Base-by-base conservation (phyloP, 2,113 vertebrate genomes). In the Cercopithecus mona region DNA sequence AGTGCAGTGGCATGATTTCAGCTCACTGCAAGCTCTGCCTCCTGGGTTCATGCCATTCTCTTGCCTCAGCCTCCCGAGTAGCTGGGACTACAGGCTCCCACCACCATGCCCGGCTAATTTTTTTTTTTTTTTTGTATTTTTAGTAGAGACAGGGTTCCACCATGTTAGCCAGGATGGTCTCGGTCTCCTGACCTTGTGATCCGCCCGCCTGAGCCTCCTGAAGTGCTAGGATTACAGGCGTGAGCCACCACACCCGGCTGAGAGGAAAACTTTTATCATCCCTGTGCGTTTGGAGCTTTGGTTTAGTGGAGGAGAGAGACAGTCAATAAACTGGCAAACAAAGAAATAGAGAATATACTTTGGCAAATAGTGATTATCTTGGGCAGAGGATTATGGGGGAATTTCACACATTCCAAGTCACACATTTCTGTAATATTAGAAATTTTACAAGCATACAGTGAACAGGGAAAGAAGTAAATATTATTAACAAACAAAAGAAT, bases 401-500 rank as follows among this genome's bases (percentile, higher is more conserved):
- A 57, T 91, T 82, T 94, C 70, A 96, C n/a, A 59, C 76, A 79
- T 90, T 94, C 50, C 68, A 81, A 95, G 64, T 87, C 89, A 96
- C 66, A 89, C 50, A 59, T 61, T 96, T 94, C 61, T 90, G 13
- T 79, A 86, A 92, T 87, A 88, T 97, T 90, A 59, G 83, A 76
- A 78, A 61, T 86, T 80, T 94, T 90, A 96, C 25, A 96, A 95
- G 94, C 70, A 59, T 32, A 38, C 50, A 48, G 59, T 45, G 52
- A 90, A 43, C 64, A 80, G 43, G 8, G 55, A 40, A 95, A 95
- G 52, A 64, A 92, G 79, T 88, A 93, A 94, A 96, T 79, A 95
- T 43, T 88, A 93, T 30, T 93, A 94, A 64, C 78, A 97, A 93
- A 94, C 66, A 88, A 90, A 95, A 92, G n/a, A 73, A 35, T 90